Percentiles rank a stretch among this genome's conserved stretches.
Evolutionary conservation across 2,888 invertebrate species (phyloP).

Genomic region (Agapetus fuscipes): DNA sequence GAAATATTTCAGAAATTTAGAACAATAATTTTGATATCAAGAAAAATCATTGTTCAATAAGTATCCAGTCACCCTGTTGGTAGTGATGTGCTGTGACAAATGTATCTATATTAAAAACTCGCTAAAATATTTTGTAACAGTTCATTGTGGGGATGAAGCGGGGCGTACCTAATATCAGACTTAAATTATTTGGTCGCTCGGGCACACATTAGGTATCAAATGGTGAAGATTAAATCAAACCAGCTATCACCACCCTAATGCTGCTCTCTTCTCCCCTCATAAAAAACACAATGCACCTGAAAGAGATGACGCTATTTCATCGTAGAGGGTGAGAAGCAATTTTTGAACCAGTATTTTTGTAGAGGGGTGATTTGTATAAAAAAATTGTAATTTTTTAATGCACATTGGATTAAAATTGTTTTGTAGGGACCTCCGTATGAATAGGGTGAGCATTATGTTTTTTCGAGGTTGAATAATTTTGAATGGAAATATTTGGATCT

Average conservation of each 20-base stretch:
- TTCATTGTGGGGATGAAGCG: slow-evolving; percentile 18
- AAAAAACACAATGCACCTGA: too few relatives aligned
- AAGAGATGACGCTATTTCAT: background rate
- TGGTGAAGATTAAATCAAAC: slow-evolving; percentile 13
- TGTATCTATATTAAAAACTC: slow-evolving; percentile 2
- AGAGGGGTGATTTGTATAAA: slow-evolving; percentile 17
- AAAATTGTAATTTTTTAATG: slow-evolving; percentile 21
- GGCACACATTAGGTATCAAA: slow-evolving; percentile 19
- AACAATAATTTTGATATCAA: background rate
- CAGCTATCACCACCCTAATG: background rate
- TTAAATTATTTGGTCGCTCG: slow-evolving; percentile 20
- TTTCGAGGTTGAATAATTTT: background rate
- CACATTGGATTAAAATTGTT: slow-evolving; percentile 17
- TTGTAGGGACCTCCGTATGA: too few relatives aligned
- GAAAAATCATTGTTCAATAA: background rate
- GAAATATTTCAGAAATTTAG: background rate
- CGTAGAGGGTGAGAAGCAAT: slow-evolving; percentile 1
- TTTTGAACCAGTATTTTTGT: slow-evolving; percentile 10
- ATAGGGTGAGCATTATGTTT: slow-evolving; percentile 18
- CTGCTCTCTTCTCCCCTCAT: slow-evolving; percentile 9
- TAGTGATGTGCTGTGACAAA: slow-evolving; percentile 1
- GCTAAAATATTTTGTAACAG: slow-evolving; percentile 21
- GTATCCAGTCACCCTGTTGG: slow-evolving; percentile 1
- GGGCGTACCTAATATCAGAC: slow-evolving; percentile 20
- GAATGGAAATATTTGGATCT: background rate